A percentile compares a stretch with the other conserved stretches of the same genome.
Conservation (phyloP, 2,113 vertebrate species). For the Chloropsis cyanopogon region DNA sequence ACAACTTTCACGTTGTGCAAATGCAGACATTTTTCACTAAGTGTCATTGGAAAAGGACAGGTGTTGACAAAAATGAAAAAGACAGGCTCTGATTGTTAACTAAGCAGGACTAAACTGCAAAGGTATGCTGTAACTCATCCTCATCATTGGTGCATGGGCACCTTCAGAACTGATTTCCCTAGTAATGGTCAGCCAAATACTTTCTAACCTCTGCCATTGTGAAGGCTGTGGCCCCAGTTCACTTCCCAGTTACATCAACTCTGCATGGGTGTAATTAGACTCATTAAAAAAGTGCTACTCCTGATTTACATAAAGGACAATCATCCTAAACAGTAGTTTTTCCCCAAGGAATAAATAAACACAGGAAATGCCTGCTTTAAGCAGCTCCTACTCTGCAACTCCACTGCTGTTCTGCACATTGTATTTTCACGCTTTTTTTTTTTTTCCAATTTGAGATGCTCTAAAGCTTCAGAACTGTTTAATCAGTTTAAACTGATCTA, state of each 20-base stretch:
- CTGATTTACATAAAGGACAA: conserved; percentile 30
- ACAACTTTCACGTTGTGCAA: neutral
- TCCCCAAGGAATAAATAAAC: neutral
- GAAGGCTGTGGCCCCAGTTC: neutral
- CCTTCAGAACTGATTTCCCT: neutral
- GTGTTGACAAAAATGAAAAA: neutral
- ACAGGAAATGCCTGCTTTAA: neutral
- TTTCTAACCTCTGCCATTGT: neutral
- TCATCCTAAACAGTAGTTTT: neutral
- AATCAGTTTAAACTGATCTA: conserved; percentile 20
- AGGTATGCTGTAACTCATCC: neutral
- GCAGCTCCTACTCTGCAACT: neutral
- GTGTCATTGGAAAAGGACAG: neutral
- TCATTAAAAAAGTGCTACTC: conserved; percentile 18
- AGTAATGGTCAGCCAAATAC: neutral
- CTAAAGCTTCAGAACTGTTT: conserved; percentile 22
- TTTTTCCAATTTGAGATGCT: neutral
- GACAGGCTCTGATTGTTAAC: neutral
- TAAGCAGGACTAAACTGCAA: neutral
- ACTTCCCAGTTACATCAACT: neutral
- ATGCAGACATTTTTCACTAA: neutral
- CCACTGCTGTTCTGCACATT: neutral
- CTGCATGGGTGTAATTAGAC: neutral
- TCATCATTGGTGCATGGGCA: neutral
- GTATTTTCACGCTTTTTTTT: neutral